Evolutionary conservation across 92 coral and sea anemone genomes (phyloP), one percentile per base, ranked within the genome.

Genomic region (Muricea muricata): DNA sequence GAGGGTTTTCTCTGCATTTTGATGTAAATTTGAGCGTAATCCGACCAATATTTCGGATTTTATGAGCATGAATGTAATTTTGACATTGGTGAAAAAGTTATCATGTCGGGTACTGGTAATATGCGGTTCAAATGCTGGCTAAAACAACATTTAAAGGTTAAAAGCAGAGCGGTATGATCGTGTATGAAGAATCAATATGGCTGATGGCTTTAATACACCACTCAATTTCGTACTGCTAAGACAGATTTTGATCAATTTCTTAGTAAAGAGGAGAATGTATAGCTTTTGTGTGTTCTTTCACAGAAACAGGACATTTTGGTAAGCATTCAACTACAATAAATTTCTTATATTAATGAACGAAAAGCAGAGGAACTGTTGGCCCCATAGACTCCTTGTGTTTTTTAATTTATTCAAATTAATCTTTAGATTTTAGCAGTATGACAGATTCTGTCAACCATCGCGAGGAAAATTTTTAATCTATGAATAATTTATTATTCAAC

Each of bases 371-470:
- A 65, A 75, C n/a, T 75, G 33, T 75, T 37, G 18, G 26, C 23
- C 23, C 78, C 41, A 34, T 71, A 39, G 78, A 71, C 78, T 31
- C 39, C 30, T 40, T 71, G 78, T 71, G 78, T 71, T 71, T 26
- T 71, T 71, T 71, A 17, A 32, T 39, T 71, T 28, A 29, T 56
- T 35, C 30, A 28, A 71, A 71, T 71, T 6, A n/a, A n/a, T n/a
- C n/a, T n/a, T 28, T 35, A 17, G 26, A 71, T 37, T 15, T 15
- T 71, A 21, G 54, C 18, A 34, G 78, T 41, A 71, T 35, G 78
- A 71, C 78, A 71, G 78, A 71, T 71, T 71, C 78, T 71, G 78
- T 31, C 78, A 6, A 71, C 14, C 78, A 71, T 3, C 39, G 41
- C 28, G 26, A 14, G 15, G 54, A 28, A 71, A 71, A 71, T 72